These are phyloP conservation scores for Palythoa grandiflora DNA, from an alignment of 92 coral and sea anemone genomes.

Conservation along the genomic window DNA sequence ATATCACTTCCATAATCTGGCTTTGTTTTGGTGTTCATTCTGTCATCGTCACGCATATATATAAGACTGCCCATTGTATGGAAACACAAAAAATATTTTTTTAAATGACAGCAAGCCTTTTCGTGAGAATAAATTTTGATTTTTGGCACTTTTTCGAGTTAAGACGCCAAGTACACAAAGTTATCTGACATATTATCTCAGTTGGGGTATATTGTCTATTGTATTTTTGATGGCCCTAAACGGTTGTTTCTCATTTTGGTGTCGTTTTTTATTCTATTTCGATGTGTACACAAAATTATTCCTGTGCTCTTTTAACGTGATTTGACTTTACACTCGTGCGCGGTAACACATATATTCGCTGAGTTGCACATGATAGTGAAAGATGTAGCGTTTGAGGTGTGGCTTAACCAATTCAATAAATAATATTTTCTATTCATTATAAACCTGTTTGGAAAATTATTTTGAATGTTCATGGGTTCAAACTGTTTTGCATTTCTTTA, in stretches of 20 bases:
- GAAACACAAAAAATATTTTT: conserved; percentile 19
- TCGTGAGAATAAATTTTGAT: conserved; percentile 15
- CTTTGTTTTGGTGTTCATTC: conserved; percentile 24
- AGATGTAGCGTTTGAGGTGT: conserved; percentile 5
- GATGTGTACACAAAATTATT: conserved; percentile 37
- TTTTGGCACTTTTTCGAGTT: conserved; percentile 31
- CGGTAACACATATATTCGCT: background rate
- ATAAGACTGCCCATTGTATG: conserved; percentile 11
- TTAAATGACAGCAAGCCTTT: background rate
- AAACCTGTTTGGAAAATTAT: conserved; percentile 22
- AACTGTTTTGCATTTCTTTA: conserved; percentile 4
- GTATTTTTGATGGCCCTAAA: conserved; percentile 45
- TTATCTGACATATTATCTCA: conserved; percentile 49
- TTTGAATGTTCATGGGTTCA: background rate
- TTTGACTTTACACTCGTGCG: background rate
- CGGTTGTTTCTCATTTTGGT: conserved; percentile 37
- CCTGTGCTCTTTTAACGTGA: background rate
- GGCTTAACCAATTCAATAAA: conserved; percentile 29
- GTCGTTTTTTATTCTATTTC: conserved; percentile 7
- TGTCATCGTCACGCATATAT: conserved; percentile 44
- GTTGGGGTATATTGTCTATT: conserved; percentile 45
- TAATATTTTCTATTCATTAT: conserved; percentile 17
- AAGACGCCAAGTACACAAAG: conserved; percentile 11
- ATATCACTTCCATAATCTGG: conserved; percentile 49
- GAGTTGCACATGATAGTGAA: background rate